phyloP scores from a whole-genome alignment of 1,140 invertebrate species.

The Nasonia giraulti region DNA sequence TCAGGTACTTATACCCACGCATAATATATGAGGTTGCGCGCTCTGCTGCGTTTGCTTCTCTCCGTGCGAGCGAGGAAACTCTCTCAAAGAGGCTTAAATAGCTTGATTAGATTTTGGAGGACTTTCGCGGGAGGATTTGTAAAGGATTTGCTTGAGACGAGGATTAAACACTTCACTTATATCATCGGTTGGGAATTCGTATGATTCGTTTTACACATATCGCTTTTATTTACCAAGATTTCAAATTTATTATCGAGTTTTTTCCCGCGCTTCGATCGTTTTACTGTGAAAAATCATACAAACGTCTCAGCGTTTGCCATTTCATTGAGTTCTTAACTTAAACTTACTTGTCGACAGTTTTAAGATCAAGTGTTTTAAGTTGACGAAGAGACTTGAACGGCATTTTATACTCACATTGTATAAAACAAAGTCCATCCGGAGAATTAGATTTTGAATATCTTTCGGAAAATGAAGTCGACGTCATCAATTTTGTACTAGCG shows the following conservation, averaged over 20 bases:
- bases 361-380: neutral
- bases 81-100: constrained; percentile 14
- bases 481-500: neutral
- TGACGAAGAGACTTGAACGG: neutral
- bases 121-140: neutral
- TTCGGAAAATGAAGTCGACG: neutral
- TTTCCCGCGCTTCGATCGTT: too few relatives aligned
- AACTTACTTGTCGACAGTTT: neutral
- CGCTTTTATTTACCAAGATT: neutral
- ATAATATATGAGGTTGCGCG: neutral
- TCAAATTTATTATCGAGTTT: too few relatives aligned
- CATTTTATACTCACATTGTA: neutral
- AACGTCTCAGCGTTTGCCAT: neutral
- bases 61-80: constrained; percentile 5
- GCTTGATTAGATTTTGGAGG: constrained; percentile 15
- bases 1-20: neutral
- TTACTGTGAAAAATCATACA: too few relatives aligned
- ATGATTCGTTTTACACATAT: neutral
- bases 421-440: neutral
- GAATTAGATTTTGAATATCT: neutral
- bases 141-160: neutral
- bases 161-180: neutral
- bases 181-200: neutral
- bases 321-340: neutral
- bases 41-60: neutral